Base-by-base conservation (phyloP, 2,888 invertebrate genomes). In the Machimus atricapillus region DNA sequence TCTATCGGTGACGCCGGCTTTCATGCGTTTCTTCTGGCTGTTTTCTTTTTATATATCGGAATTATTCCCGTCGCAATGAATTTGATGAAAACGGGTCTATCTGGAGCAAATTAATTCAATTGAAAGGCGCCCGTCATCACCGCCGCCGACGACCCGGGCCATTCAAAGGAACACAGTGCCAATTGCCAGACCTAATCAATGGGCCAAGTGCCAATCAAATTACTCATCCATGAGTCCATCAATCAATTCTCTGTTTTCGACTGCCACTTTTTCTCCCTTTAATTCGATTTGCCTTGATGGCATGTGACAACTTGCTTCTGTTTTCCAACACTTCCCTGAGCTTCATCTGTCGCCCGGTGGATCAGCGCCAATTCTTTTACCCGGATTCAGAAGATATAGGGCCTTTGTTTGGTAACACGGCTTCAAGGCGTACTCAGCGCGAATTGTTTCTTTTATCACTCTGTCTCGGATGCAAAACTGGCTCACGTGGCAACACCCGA, bases 141-240 rank as follows among this genome's bases (percentile, higher is more conserved):
- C 5, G 40, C 14, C 14, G 16, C 16, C 82, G 58, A 58, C 23
- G 31, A 16, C 82, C 27, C 66, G 66, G 27, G 0, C 78, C 19
- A 78, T 56, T 86, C 58, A 86, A 86, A 78, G 78, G 56, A 76
- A 58, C 37, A 58, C 52, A 9, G 23, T 78, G 27, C 40, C 31
- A 86, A 86, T 78, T 58, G 86, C 81, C 56, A 58, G 66, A 73
- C 12, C 56, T 66, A 77, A 87, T 83, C 79, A 74, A 81, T 87
- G 81, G 87, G 87, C 87, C 79, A 87, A 87, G 87, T 86, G 87
- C 86, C 85, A 88, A 88, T 87, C 85, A 74, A 88, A 88, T 88
- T 85, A 88, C 56, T 85, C 34, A 46, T n/a, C 85, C 66, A 88
- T 88, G 88, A 88, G 88, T 74, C 77, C 85, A 88, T 88, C 88